Conservation (phyloP, 2,113 vertebrate species). For the Argyrosomus japonicus region DNA sequence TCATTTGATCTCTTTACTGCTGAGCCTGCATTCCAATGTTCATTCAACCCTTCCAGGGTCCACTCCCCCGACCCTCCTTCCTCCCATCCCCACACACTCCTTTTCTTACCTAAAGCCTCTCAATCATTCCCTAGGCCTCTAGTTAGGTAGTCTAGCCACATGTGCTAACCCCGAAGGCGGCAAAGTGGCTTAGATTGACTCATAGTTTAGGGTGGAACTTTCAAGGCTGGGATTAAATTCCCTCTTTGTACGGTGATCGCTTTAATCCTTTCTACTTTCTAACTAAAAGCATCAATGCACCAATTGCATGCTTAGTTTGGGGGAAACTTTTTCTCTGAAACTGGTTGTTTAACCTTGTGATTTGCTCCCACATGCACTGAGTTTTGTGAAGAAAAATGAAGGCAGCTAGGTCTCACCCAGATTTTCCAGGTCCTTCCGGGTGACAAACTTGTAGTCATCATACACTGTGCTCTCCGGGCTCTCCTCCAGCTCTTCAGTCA, state of each 20-base stretch:
- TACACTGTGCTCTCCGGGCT: constrained; percentile 97
- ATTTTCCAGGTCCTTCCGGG: constrained; percentile 94
- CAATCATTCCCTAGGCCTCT: constrained; percentile 22
- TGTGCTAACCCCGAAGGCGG: constrained; percentile 13
- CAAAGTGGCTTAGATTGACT: constrained; percentile 35
- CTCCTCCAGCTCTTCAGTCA: constrained; percentile 97
- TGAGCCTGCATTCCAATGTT: constrained; percentile 80
- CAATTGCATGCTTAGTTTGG: no score
- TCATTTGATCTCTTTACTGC: constrained; percentile 76
- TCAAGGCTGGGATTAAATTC: constrained; percentile 2
- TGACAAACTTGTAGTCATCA: constrained; percentile 99
- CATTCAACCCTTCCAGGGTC: constrained; percentile 73
- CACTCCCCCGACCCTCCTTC: constrained; percentile 22
- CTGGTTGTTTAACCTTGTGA: background rate
- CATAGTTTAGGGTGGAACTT: constrained; percentile 11
- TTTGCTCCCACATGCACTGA: background rate
- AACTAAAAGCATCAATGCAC: background rate
- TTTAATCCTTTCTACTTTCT: background rate
- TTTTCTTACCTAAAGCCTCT: constrained; percentile 48
- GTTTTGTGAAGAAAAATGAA: background rate
- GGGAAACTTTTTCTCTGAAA: background rate
- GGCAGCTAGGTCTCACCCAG: constrained; percentile 85
- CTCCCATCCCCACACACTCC: constrained; percentile 22
- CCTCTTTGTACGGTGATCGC: constrained; percentile 12
- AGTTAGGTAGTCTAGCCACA: constrained; percentile 39